Evolutionary conservation across 2,888 invertebrate genomes (phyloP).

Genomic region (Zonitis immaculata): DNA sequence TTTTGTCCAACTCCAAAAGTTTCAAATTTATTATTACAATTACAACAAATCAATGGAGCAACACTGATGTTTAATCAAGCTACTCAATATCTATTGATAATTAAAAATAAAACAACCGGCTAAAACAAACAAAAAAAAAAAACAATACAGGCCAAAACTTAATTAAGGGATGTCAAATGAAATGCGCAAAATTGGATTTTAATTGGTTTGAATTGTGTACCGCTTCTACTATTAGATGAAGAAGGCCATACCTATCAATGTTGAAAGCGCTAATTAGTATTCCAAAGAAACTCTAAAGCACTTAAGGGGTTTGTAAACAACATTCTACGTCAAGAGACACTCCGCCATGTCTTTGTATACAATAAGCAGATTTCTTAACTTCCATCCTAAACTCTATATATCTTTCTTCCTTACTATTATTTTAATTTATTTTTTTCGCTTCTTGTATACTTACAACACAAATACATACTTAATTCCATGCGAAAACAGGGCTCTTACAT

Average conservation of each 20-base stretch:
- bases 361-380: conserved; percentile 27
- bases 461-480: not conserved
- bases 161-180: conserved; percentile 25
- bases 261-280: conserved; percentile 11
- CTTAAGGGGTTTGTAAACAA: conserved; percentile 8
- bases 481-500: not conserved
- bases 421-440: too few relatives aligned
- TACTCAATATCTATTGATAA: too few relatives aligned
- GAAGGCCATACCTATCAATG: conserved; percentile 9
- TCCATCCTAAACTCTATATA: not conserved
- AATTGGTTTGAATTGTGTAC: conserved; percentile 3
- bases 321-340: conserved; percentile 14
- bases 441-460: not conserved
- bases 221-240: not conserved
- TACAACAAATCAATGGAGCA: not conserved
- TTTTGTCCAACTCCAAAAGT: too few relatives aligned
- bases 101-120: too few relatives aligned
- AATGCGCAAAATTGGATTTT: conserved; percentile 2
- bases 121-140: too few relatives aligned
- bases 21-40: not conserved
- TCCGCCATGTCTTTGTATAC: conserved; percentile 26
- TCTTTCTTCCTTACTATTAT: not conserved
- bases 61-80: conserved; percentile 2
- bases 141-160: too few relatives aligned
- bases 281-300: conserved; percentile 10